Percentiles rank a stretch among this genome's conserved stretches.
These are phyloP conservation scores for Tetraneura akinire DNA, from an alignment of 1,140 invertebrate species.

Conservation along the genomic window DNA sequence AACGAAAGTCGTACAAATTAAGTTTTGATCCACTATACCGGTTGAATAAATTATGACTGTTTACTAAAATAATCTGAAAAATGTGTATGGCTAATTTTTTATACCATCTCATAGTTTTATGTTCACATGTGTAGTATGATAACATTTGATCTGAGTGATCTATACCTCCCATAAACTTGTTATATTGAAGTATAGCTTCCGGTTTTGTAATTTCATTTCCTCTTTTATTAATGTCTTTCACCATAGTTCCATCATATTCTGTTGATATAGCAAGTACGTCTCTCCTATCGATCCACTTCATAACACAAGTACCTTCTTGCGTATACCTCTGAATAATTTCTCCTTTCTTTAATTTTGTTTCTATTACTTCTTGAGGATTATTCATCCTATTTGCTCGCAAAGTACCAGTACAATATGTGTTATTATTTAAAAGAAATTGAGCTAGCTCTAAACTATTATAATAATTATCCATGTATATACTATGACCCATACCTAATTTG, in stretches of 20 bases:
- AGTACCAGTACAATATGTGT: not conserved
- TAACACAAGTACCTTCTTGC: not conserved
- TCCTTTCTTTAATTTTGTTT: not conserved
- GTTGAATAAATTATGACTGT: no score
- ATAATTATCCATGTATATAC: not conserved
- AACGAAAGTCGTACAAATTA: no score
- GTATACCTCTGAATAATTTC: not conserved
- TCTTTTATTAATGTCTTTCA: not conserved
- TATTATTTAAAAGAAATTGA: not conserved
- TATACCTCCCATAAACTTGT: not conserved
- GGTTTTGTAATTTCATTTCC: not conserved
- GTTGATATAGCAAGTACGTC: not conserved
- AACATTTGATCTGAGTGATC: not conserved
- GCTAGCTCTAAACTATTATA: not conserved
- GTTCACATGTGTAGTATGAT: not conserved
- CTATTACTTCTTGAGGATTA: not conserved
- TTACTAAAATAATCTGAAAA: no score
- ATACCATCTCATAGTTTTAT: constrained; percentile 1
- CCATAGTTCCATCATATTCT: not conserved
- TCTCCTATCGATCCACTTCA: not conserved
- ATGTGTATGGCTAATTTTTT: not conserved
- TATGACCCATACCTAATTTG: not conserved
- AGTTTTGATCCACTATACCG: no score
- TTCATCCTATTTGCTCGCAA: not conserved
- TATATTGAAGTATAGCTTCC: not conserved